Percentiles rank a stretch among this genome's conserved stretches.
phyloP scores from a whole-genome alignment of 2,888 invertebrate genomes.

The Mongoloraphidia duomilia region DNA sequence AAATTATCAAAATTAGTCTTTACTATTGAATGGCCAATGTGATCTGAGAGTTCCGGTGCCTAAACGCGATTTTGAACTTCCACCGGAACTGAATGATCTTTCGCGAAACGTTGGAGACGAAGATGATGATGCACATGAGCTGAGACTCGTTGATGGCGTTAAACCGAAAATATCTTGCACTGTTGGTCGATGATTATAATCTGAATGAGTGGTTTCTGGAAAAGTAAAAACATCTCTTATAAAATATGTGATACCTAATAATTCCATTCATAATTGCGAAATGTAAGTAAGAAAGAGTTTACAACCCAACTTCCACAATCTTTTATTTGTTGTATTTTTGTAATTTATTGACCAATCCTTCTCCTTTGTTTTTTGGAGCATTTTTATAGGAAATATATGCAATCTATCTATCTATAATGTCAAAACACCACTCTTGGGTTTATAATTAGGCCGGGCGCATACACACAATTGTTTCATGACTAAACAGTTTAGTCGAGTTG shows the following conservation, averaged over 20 bases:
- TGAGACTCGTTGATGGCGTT: slow-evolving; percentile 29
- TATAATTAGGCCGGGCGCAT: too few species aligned
- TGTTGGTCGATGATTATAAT: slow-evolving; percentile 26
- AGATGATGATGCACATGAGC: slow-evolving; percentile 28
- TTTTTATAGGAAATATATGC: too few species aligned
- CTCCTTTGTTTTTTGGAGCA: too few species aligned
- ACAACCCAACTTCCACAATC: too few species aligned
- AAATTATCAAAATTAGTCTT: background rate
- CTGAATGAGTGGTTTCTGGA: slow-evolving; percentile 25
- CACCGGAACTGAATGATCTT: slow-evolving; percentile 27
- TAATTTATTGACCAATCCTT: too few species aligned
- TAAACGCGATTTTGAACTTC: slow-evolving; percentile 23
- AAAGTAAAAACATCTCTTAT: slow-evolving; percentile 3
- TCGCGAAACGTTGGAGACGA: slow-evolving; percentile 28
- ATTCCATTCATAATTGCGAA: slow-evolving; percentile 9
- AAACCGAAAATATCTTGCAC: slow-evolving; percentile 33
- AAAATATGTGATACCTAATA: background rate
- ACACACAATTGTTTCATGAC: too few species aligned
- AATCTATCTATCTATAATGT: too few species aligned
- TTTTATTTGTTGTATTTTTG: too few species aligned
- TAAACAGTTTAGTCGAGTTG: too few species aligned
- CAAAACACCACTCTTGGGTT: too few species aligned
- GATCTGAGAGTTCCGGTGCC: slow-evolving; percentile 21
- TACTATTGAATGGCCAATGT: slow-evolving; percentile 24
- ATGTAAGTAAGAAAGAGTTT: slow-evolving; percentile 7